Conservation (phyloP, 2,113 vertebrate genomes). For the Mesitornis unicolor region DNA sequence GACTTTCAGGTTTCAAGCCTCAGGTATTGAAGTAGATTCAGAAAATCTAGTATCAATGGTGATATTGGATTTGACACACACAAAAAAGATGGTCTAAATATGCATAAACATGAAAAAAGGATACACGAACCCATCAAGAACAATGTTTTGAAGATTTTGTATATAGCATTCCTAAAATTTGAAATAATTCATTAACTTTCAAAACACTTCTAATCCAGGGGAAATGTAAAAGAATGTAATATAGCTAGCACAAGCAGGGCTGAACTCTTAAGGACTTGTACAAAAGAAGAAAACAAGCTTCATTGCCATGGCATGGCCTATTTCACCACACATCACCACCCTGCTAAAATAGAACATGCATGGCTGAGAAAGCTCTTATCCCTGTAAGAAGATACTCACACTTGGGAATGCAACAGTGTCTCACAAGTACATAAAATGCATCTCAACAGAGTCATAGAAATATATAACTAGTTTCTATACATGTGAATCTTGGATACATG, state of each 20-base stretch:
- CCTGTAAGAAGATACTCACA: not conserved
- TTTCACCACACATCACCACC: not conserved
- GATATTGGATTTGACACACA: not conserved
- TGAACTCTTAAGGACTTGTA: not conserved
- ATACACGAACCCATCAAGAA: not conserved
- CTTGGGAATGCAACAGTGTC: not conserved
- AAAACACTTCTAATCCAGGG: not conserved
- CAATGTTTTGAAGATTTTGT: not conserved
- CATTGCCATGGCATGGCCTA: not conserved
- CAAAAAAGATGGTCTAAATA: not conserved
- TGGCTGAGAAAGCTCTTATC: not conserved
- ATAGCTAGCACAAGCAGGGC: not conserved
- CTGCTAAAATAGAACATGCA: not conserved
- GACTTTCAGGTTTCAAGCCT: not conserved
- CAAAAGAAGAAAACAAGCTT: not conserved
- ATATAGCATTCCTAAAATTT: not conserved
- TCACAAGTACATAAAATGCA: not conserved
- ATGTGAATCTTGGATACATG: too few relatives aligned
- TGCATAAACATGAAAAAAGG: not conserved
- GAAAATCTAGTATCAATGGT: not conserved
- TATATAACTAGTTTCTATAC: not conserved
- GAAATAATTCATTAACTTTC: not conserved
- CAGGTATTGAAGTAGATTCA: not conserved
- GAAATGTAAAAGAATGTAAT: not conserved
- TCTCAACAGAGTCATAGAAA: not conserved